Conservation (phyloP, 2,888 invertebrate species). For the Nephrotoma flavescens region DNA sequence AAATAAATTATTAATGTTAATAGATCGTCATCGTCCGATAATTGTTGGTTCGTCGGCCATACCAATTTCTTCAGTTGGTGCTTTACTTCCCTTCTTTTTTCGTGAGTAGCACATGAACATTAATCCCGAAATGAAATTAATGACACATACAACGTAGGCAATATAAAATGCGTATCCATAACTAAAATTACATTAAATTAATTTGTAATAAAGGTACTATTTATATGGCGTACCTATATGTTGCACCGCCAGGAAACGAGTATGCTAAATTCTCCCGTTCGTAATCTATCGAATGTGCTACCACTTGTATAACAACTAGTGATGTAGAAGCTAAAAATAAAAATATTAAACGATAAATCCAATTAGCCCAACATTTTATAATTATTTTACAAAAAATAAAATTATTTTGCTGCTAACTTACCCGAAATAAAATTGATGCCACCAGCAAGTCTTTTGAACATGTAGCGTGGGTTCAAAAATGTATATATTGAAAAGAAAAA, state of each 20-base stretch:
- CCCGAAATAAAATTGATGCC: constrained; percentile 72
- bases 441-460: constrained; percentile 75
- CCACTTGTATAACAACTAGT: constrained; percentile 69
- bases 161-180: constrained; percentile 60
- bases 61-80: constrained; percentile 65
- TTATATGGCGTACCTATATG: constrained; percentile 34
- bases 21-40: constrained; percentile 44
- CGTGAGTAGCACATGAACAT: constrained; percentile 68
- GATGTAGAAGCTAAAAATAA: constrained; percentile 48
- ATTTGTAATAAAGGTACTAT: not conserved
- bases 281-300: constrained; percentile 56
- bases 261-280: constrained; percentile 48
- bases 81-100: constrained; percentile 71
- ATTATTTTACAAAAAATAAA: not conserved
- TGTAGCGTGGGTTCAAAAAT: constrained; percentile 69
- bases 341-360: constrained; percentile 2
- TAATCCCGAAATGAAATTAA: constrained; percentile 50
- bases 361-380: not conserved
- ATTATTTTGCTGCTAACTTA: constrained; percentile 24
- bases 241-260: constrained; percentile 50
- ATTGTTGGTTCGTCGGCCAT: constrained; percentile 77
- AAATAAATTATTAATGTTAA: constrained; percentile 7
- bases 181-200: constrained; percentile 21
- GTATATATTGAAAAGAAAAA: constrained; percentile 72
- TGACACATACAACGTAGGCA: constrained; percentile 63